Evolutionary conservation across 1,140 invertebrate species (phyloP).

Genomic region (Achatina immaculata): DNA sequence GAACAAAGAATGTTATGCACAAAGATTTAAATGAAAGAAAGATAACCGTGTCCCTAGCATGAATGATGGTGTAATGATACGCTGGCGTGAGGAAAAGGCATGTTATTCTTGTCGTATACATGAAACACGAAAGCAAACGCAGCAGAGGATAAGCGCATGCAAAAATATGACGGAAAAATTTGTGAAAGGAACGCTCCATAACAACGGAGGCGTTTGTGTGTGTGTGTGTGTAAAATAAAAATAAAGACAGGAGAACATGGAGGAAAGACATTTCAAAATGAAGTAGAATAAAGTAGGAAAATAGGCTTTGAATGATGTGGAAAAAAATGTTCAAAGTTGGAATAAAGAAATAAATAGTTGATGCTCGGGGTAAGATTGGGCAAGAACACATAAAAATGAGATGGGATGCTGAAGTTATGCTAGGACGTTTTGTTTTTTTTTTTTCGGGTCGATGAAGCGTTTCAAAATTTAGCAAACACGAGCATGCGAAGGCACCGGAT

Average conservation of each 20-base stretch:
- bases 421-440: background rate
- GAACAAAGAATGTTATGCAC: no score
- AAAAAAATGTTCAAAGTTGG: background rate
- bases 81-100: background rate
- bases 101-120: background rate
- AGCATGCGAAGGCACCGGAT: background rate
- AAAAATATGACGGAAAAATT: background rate
- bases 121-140: background rate
- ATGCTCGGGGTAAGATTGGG: background rate
- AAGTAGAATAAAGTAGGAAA: background rate
- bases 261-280: background rate
- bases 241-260: background rate
- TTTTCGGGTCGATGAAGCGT: background rate
- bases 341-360: background rate
- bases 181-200: background rate
- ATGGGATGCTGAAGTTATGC: background rate
- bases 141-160: background rate
- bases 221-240: background rate
- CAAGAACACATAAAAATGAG: slow-evolving; percentile 9
- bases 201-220: background rate
- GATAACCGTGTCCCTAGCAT: background rate
- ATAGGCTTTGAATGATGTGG: no score
- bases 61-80: background rate
- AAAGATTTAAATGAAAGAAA: no score
- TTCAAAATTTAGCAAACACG: background rate